Evolutionary conservation across 2,888 invertebrate genomes (phyloP).

Genomic region (Trichogramma dendrolimi): DNA sequence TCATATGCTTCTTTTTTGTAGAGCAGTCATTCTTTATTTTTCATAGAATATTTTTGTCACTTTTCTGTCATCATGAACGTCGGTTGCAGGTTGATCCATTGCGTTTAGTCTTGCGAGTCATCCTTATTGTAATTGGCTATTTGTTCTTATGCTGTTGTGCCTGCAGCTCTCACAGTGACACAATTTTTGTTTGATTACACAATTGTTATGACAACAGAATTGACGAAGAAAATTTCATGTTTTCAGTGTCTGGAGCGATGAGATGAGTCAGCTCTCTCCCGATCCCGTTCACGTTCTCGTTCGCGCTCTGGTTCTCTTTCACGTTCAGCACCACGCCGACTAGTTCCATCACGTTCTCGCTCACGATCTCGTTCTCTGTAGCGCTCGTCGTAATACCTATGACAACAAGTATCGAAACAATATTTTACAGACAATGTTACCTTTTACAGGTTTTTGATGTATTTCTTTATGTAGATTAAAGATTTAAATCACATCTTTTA

Average conservation of each 20-base stretch:
- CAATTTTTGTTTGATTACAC: too few relatives aligned
- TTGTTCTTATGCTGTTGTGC: slow-evolving; percentile 7
- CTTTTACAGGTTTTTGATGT: too few relatives aligned
- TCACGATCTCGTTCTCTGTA: slow-evolving; percentile 64
- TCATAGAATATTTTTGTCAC: neutral
- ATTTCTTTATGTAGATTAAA: too few relatives aligned
- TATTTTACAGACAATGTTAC: too few relatives aligned
- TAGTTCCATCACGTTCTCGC: slow-evolving; percentile 61
- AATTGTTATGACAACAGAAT: neutral
- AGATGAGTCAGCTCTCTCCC: slow-evolving; percentile 57
- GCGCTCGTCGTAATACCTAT: slow-evolving; percentile 81
- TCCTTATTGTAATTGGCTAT: slow-evolving; percentile 21
- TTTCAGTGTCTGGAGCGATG: slow-evolving; percentile 67
- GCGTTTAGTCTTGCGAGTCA: slow-evolving; percentile 20
- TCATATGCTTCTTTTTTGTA: neutral
- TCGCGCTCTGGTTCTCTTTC: slow-evolving; percentile 65
- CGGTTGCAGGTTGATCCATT: neutral
- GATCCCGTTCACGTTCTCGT: slow-evolving; percentile 63
- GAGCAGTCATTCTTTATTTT: slow-evolving; percentile 6
- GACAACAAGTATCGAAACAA: too few relatives aligned
- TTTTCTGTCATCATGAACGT: neutral
- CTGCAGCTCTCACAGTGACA: too few relatives aligned
- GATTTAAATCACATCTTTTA: too few relatives aligned
- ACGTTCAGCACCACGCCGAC: slow-evolving; percentile 56
- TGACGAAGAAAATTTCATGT: neutral